A percentile compares a stretch with the other conserved stretches of the same genome.
These are phyloP conservation scores for Anthonomus grandis DNA, from an alignment of 1,140 invertebrate species.

Conservation along the genomic window DNA sequence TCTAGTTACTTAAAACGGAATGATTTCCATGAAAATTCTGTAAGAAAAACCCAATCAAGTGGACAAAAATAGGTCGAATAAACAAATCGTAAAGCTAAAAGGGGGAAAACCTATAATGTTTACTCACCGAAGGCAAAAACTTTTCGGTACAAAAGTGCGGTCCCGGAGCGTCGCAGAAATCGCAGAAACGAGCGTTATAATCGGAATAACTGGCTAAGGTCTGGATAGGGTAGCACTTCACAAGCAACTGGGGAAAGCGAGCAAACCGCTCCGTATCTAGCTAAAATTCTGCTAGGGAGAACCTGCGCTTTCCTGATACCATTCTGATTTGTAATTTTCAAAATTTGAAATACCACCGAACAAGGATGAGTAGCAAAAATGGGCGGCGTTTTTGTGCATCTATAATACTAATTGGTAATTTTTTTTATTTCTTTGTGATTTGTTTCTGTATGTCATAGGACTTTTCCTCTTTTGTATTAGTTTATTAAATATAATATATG, in stretches of 20 bases:
- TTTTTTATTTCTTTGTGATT: no score
- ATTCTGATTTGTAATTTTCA: constrained; percentile 8
- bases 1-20: neutral
- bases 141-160: constrained; percentile 6
- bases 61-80: no score
- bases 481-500: no score
- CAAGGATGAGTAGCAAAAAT: no score
- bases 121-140: constrained; percentile 4
- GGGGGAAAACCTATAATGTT: neutral
- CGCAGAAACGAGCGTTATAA: no score
- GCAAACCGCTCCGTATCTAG: constrained; percentile 22
- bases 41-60: no score
- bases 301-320: constrained; percentile 20
- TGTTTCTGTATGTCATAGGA: no score
- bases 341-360: constrained; percentile 11
- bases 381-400: no score
- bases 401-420: no score
- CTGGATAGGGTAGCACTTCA: constrained; percentile 18
- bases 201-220: constrained; percentile 1
- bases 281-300: constrained; percentile 16
- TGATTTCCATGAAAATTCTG: no score
- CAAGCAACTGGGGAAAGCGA: constrained; percentile 25
- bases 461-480: no score
- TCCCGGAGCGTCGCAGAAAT: neutral
- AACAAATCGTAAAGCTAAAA: no score